A percentile compares a stretch with the other conserved stretches of the same genome.
Conservation (phyloP, 2,888 invertebrate genomes). For the Leptura quadrifasciata region DNA sequence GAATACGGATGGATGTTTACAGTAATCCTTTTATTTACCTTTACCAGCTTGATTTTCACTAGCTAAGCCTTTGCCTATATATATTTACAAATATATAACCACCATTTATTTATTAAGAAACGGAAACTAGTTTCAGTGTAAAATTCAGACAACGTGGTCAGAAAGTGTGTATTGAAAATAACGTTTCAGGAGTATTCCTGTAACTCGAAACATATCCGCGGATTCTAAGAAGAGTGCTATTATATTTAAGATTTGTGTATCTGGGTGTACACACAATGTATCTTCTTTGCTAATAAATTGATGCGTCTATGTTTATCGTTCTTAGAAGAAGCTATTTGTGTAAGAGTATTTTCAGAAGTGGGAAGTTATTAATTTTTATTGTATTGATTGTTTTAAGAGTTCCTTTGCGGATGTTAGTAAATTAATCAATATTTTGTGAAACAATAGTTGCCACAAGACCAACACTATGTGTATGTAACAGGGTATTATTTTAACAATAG, state of each 20-base stretch:
- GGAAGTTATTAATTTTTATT: neutral
- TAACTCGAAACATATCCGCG: slow-evolving; percentile 18
- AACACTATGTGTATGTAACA: no score
- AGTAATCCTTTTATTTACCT: no score
- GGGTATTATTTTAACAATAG: no score
- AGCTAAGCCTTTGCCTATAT: no score
- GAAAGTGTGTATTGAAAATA: neutral
- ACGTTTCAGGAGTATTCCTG: slow-evolving; percentile 7
- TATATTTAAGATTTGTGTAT: neutral
- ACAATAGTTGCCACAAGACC: no score
- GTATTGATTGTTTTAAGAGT: neutral
- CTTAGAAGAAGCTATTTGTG: slow-evolving; percentile 28
- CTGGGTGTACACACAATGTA: slow-evolving; percentile 11
- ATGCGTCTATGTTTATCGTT: slow-evolving; percentile 13
- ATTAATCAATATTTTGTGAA: no score
- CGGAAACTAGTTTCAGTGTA: neutral
- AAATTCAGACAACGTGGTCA: neutral
- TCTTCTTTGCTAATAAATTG: slow-evolving; percentile 31
- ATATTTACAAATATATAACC: no score
- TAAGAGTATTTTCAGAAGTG: neutral
- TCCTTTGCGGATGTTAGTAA: no score
- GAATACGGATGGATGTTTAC: no score
- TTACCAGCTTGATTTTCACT: no score
- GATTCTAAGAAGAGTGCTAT: slow-evolving; percentile 26
- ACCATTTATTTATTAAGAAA: no score